Conservation (phyloP, 2,797 vertebrate genomes). For the Melanotaenia nigrans region DNA sequence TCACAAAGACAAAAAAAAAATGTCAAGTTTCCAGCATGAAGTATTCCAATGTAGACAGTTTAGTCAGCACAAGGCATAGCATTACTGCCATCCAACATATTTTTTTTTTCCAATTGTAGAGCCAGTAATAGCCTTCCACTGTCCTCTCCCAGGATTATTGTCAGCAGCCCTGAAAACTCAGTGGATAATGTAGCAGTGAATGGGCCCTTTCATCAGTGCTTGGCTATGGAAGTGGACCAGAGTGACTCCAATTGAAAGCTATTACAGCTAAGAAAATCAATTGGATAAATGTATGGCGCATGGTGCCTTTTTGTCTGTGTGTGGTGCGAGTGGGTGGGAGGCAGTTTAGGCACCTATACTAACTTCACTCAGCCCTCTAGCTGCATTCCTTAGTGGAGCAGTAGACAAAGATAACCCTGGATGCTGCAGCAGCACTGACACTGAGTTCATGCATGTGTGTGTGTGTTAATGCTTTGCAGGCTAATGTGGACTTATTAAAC, state of each 20-base stretch:
- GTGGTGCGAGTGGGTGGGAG: constrained; percentile 30
- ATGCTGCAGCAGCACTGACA: neutral
- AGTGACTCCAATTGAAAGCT: constrained; percentile 70
- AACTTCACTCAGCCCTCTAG: constrained; percentile 25
- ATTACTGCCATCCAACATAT: constrained; percentile 30
- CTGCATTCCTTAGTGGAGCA: constrained; percentile 50
- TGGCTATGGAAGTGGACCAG: constrained; percentile 63
- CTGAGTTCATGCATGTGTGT: neutral
- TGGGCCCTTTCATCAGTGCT: constrained; percentile 65
- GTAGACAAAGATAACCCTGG: constrained; percentile 25
- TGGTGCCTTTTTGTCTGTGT: constrained; percentile 34
- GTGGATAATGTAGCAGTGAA: constrained; percentile 70
- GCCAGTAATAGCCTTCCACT: constrained; percentile 54
- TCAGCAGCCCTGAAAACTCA: constrained; percentile 56
- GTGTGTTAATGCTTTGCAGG: neutral
- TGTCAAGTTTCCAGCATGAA: neutral
- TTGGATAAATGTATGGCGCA: constrained; percentile 56
- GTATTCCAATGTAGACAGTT: neutral
- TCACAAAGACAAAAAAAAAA: neutral
- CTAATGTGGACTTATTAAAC: constrained; percentile 10
- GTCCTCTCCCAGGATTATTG: constrained; percentile 59
- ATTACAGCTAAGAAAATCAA: constrained; percentile 69
- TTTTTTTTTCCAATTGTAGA: constrained; percentile 18
- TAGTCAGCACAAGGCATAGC: constrained; percentile 16
- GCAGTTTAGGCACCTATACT: constrained; percentile 25